A percentile compares a stretch with the other conserved stretches of the same genome.
Evolutionary conservation across 1,140 invertebrate genomes (phyloP).

Genomic region (Zaprionus vittiger): DNA sequence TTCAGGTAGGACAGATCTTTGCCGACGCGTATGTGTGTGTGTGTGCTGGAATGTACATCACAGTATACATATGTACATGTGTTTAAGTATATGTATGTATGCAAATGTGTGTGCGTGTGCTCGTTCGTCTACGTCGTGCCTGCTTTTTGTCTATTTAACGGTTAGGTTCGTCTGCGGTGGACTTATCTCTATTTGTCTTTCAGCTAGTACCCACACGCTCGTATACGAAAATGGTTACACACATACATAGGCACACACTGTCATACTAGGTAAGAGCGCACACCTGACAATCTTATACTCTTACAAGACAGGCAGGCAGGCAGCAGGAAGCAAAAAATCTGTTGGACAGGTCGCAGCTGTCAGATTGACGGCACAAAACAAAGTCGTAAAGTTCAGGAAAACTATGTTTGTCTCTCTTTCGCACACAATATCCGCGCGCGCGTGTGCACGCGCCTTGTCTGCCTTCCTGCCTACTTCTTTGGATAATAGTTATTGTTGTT

Average conservation of each 20-base stretch:
- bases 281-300: conserved; percentile 34
- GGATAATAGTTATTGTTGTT: conserved; percentile 22
- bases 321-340: conserved; percentile 41
- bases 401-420: conserved; percentile 39
- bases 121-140: conserved; percentile 50
- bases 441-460: not conserved
- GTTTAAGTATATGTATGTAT: too few relatives aligned
- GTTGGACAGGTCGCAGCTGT: conserved; percentile 36
- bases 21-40: conserved; percentile 29
- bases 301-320: not conserved
- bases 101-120: conserved; percentile 22
- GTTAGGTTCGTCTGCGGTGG: conserved; percentile 38
- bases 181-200: conserved; percentile 71
- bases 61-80: not conserved
- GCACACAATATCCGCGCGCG: conserved; percentile 1
- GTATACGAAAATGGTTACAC: conserved; percentile 18
- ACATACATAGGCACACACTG: conserved; percentile 6
- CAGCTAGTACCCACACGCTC: conserved; percentile 35
- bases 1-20: conserved; percentile 71
- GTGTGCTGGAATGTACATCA: conserved; percentile 22
- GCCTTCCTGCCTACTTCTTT: not conserved
- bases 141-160: conserved; percentile 51
- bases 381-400: conserved; percentile 39
- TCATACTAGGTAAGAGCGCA: conserved; percentile 13
- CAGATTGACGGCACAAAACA: conserved; percentile 40